phyloP scores from a whole-genome alignment of 2,113 vertebrate genomes.

The Misgurnus mizolepis region DNA sequence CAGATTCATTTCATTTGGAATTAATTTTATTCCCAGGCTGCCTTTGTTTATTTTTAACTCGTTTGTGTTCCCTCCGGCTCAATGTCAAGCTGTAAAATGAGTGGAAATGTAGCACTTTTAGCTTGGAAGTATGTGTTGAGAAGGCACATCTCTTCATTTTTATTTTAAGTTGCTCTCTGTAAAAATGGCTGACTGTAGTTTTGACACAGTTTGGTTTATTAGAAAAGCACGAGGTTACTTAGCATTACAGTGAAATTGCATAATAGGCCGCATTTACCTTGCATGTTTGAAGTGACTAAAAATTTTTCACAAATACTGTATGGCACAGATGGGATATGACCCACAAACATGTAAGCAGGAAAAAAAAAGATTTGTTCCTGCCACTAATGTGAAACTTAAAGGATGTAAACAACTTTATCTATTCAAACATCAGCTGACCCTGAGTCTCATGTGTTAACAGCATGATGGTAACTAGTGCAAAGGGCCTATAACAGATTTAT shows the following conservation, averaged over 20 bases:
- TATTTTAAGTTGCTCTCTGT: not conserved
- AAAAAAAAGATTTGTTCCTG: not conserved
- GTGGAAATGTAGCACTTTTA: conserved; percentile 52
- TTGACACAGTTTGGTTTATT: not conserved
- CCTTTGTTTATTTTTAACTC: not conserved
- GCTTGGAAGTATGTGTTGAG: conserved; percentile 63
- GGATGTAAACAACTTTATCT: not conserved
- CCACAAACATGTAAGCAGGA: too few relatives aligned
- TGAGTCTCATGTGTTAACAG: not conserved
- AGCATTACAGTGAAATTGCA: not conserved
- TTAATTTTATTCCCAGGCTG: not conserved
- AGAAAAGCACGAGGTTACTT: not conserved
- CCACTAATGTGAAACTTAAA: not conserved
- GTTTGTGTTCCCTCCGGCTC: not conserved
- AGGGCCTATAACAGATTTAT: not conserved
- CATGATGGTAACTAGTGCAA: not conserved
- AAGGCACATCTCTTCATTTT: not conserved
- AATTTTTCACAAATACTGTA: too few relatives aligned
- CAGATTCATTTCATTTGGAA: not conserved
- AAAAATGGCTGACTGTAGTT: not conserved
- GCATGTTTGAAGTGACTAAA: too few relatives aligned
- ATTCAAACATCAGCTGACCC: not conserved
- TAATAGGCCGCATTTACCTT: not conserved
- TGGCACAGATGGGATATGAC: too few relatives aligned
- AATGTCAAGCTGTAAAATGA: not conserved